Percentiles rank a stretch among this genome's conserved stretches.
These are phyloP conservation scores for Moxostoma hubbsi DNA, from an alignment of 2,797 vertebrate species.

Conservation along the genomic window DNA sequence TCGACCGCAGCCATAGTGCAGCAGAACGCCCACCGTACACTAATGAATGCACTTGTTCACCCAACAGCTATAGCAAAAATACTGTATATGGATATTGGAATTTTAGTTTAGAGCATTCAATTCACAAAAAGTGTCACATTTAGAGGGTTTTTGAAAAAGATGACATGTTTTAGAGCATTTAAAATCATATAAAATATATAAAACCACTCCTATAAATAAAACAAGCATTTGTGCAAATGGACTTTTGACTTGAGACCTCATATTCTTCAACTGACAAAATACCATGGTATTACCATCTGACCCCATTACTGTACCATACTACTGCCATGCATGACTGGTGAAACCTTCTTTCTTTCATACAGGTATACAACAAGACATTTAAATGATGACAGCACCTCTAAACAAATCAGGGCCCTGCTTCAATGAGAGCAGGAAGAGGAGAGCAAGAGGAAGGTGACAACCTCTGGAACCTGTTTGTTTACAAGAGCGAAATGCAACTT, in stretches of 20 bases:
- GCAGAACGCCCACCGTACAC: too few relatives aligned
- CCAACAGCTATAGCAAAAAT: too few relatives aligned
- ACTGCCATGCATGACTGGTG: not conserved
- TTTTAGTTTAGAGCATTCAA: too few relatives aligned
- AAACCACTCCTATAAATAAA: too few relatives aligned
- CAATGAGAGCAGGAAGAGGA: constrained; percentile 77
- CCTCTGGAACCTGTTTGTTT: constrained; percentile 66
- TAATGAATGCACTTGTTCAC: too few relatives aligned
- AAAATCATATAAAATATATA: too few relatives aligned
- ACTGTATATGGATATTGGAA: not conserved
- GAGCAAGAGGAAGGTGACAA: constrained; percentile 38
- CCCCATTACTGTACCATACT: not conserved
- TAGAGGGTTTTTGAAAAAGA: too few relatives aligned
- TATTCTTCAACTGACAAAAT: not conserved
- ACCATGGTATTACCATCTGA: not conserved
- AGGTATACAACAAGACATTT: constrained; percentile 93
- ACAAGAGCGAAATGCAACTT: constrained; percentile 68
- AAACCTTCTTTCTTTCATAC: constrained; percentile 23
- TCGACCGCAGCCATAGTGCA: too few relatives aligned
- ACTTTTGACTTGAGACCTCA: too few relatives aligned
- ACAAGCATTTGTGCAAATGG: too few relatives aligned
- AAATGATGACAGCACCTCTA: constrained; percentile 92
- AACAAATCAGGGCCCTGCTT: constrained; percentile 92
- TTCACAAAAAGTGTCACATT: too few relatives aligned
- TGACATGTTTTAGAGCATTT: too few relatives aligned